Percentiles rank a stretch among this genome's conserved stretches.
Evolutionary conservation across 2,888 invertebrate species (phyloP).

Genomic region (Epiblema foenella): DNA sequence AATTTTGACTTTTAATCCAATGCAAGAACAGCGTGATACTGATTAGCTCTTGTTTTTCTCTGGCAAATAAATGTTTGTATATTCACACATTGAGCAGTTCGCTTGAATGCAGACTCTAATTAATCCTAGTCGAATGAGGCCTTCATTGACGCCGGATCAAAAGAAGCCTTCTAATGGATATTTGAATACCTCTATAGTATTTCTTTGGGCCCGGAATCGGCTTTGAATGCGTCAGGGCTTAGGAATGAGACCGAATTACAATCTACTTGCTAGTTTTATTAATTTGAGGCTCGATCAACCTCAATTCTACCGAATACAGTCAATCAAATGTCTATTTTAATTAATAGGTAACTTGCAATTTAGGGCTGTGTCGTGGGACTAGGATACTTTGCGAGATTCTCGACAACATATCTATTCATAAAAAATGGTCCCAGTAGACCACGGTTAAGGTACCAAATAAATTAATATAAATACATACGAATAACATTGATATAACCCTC

Average conservation of each 20-base stretch:
- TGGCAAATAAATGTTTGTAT: constrained; percentile 56
- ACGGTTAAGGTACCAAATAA: no score
- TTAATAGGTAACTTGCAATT: no score
- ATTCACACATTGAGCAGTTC: constrained; percentile 61
- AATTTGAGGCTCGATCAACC: background rate
- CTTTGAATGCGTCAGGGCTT: constrained; percentile 38
- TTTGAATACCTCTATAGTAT: constrained; percentile 72
- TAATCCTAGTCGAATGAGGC: constrained; percentile 71
- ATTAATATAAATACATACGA: no score
- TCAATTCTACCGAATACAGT: no score
- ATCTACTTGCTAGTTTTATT: constrained; percentile 1
- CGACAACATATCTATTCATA: no score
- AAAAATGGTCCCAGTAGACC: no score
- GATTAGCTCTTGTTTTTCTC: constrained; percentile 45
- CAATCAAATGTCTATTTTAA: no score
- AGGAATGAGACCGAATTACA: constrained; percentile 29
- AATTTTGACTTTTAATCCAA: constrained; percentile 35
- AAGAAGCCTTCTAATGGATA: constrained; percentile 80
- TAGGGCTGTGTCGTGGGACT: no score
- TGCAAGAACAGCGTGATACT: background rate
- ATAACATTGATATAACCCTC: no score
- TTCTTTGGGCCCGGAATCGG: constrained; percentile 46
- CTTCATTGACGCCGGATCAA: constrained; percentile 72
- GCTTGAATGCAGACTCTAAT: constrained; percentile 74
- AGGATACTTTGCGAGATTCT: no score